Evolutionary conservation across 1,140 invertebrate species (phyloP), one percentile per base, ranked within the genome.

Genomic region (Charaxes varanes): DNA sequence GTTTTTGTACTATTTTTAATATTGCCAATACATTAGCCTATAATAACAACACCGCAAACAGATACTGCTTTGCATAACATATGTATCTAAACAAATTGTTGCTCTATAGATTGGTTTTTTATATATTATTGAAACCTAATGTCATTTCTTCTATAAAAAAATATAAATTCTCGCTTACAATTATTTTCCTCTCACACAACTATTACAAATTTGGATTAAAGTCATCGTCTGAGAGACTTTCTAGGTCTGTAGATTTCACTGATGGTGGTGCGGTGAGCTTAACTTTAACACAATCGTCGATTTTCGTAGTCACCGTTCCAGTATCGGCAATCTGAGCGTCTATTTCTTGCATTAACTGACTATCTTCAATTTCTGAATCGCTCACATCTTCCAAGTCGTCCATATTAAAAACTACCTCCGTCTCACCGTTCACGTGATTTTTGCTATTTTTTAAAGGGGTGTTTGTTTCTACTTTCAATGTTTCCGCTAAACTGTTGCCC

Each of bases 261-360:
- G 42, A 19, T 12, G 46, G 17, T 1, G 57, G 18, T 22, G 53
- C 49, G 2, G 51, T 41, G 17, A 52, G 21, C 4, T 22, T 44
- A 3, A 55, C 48, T 17, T 53, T 57, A 14, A 42, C 24, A 6
- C 26, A 13, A 12, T 7, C 19, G 8, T 46, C 27, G 2, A 14
- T 28, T 13, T 27, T 34, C 1, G 24, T 18, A 43, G 21, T 24
- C 14, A 43, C 34, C 28, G 2, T 19, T 7, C 15, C 12, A 12
- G 31, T 46, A 11, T 59, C 65, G 2, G 42, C 56, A 2, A 67
- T 66, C 8, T 72, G 56, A 7, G 42, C 54, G 4, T 69, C 46
- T 11, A 69, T 17, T 1, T 41, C 68, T 4, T 56, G 50, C 56
- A 67, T 64, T 4, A 68, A 24, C 10, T 46, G 53, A 1, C 27